Conservation (phyloP, 2,888 invertebrate genomes). For the Proisotoma minuta region DNA sequence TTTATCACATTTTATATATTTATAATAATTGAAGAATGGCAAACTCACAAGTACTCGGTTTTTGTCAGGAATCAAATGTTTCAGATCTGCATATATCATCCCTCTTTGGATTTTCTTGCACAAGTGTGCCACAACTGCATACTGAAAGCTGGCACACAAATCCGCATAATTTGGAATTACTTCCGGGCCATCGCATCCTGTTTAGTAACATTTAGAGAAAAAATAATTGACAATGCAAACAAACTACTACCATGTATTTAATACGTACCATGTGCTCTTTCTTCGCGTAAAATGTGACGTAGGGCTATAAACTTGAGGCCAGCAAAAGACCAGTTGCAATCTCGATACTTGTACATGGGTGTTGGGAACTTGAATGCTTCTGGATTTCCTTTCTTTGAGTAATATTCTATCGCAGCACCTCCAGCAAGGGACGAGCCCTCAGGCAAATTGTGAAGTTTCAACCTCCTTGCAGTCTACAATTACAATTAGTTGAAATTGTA, state of each 20-base stretch:
- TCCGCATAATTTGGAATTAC: slow-evolving; percentile 71
- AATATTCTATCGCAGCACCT: slow-evolving; percentile 77
- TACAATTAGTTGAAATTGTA: slow-evolving; percentile 6
- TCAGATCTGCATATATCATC: slow-evolving; percentile 64
- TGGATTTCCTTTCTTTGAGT: slow-evolving; percentile 67
- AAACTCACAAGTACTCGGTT: slow-evolving; percentile 38
- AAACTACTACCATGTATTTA: slow-evolving; percentile 8
- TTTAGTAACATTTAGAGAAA: slow-evolving; percentile 19
- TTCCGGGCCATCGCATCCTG: slow-evolving; percentile 61
- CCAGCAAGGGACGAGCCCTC: slow-evolving; percentile 71
- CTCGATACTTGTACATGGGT: slow-evolving; percentile 60
- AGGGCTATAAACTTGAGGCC: slow-evolving; percentile 67
- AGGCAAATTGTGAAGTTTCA: slow-evolving; percentile 73
- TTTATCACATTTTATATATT: neutral
- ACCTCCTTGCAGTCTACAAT: slow-evolving; percentile 66
- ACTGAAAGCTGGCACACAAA: slow-evolving; percentile 80
- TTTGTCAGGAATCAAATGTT: slow-evolving; percentile 58
- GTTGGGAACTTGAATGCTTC: slow-evolving; percentile 63
- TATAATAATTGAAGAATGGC: neutral
- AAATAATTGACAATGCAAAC: neutral
- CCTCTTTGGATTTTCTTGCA: slow-evolving; percentile 71
- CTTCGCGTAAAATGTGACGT: slow-evolving; percentile 58
- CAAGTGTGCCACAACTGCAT: slow-evolving; percentile 69
- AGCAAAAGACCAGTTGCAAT: slow-evolving; percentile 89
- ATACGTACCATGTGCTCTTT: slow-evolving; percentile 55